These are phyloP conservation scores for Bombus breviceps DNA, from an alignment of 1,140 invertebrate species.

Conservation along the genomic window DNA sequence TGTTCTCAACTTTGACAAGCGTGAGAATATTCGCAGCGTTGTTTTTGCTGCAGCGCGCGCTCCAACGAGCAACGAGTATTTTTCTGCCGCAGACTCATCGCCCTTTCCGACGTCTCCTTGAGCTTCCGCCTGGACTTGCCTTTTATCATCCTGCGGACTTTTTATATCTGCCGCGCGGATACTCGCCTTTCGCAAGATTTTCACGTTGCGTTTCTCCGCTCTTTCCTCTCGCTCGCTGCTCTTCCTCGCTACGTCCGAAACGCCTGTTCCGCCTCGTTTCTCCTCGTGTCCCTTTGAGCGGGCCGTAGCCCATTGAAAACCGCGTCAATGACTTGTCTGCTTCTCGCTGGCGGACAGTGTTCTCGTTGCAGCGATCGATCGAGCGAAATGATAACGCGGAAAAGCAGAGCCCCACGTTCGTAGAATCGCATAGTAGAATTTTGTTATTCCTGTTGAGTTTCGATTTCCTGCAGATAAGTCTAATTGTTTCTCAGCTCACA, in stretches of 20 bases:
- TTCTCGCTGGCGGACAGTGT: too few relatives aligned
- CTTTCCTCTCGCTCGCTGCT: not conserved
- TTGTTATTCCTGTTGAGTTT: too few relatives aligned
- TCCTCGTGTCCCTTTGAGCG: not conserved
- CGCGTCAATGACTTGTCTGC: not conserved
- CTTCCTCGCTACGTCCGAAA: not conserved
- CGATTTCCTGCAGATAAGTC: too few relatives aligned
- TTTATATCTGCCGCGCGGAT: not conserved
- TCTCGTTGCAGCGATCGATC: not conserved
- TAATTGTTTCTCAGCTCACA: too few relatives aligned
- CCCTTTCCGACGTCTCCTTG: not conserved
- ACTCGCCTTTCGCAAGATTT: not conserved
- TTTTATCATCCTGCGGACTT: not conserved
- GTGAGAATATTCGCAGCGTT: not conserved
- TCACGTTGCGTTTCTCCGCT: not conserved
- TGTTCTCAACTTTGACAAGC: slow-evolving; percentile 6
- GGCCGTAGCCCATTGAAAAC: too few relatives aligned
- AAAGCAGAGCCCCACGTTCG: too few relatives aligned
- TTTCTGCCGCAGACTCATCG: not conserved
- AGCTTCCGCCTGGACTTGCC: not conserved
- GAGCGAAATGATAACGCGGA: too few relatives aligned
- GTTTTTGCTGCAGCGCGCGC: not conserved
- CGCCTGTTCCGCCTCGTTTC: too few relatives aligned
- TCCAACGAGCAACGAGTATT: not conserved
- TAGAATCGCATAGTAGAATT: too few relatives aligned